Conservation (phyloP, 2,797 vertebrate species). For the Antennarius maculatus region DNA sequence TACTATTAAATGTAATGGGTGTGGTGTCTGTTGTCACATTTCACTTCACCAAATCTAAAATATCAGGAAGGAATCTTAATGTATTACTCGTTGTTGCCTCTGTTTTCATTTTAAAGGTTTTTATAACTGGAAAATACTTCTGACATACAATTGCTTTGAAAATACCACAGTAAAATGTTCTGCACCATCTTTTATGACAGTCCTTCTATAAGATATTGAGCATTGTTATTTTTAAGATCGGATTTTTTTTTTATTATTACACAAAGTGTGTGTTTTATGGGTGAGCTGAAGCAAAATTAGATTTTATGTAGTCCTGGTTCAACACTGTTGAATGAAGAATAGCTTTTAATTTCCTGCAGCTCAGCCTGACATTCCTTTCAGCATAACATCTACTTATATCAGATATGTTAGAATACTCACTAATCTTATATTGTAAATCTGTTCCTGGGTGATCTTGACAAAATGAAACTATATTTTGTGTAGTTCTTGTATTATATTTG, state of each 20-base stretch:
- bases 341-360: conserved; percentile 43
- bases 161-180: conserved; percentile 33
- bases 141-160: conserved; percentile 13
- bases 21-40: conserved; percentile 1
- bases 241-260: conserved; percentile 21
- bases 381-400: conserved; percentile 17
- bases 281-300: conserved; percentile 31
- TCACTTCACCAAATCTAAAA: conserved; percentile 15
- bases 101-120: conserved; percentile 1
- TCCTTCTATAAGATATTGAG: background rate
- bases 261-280: conserved; percentile 27
- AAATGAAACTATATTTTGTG: background rate
- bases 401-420: background rate
- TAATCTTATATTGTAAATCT: background rate
- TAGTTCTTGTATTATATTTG: background rate
- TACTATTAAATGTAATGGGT: background rate
- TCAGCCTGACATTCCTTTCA: conserved; percentile 14
- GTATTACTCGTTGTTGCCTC: conserved; percentile 3
- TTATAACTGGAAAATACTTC: too few species aligned
- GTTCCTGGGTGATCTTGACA: background rate
- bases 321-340: conserved; percentile 50
- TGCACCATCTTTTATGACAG: conserved; percentile 7
- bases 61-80: conserved; percentile 17
- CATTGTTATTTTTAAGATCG: conserved; percentile 29
- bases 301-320: conserved; percentile 36